Percentiles rank a stretch among this genome's conserved stretches.
Conservation (phyloP, 2,888 invertebrate genomes). For the Leptopterna dolabrata region DNA sequence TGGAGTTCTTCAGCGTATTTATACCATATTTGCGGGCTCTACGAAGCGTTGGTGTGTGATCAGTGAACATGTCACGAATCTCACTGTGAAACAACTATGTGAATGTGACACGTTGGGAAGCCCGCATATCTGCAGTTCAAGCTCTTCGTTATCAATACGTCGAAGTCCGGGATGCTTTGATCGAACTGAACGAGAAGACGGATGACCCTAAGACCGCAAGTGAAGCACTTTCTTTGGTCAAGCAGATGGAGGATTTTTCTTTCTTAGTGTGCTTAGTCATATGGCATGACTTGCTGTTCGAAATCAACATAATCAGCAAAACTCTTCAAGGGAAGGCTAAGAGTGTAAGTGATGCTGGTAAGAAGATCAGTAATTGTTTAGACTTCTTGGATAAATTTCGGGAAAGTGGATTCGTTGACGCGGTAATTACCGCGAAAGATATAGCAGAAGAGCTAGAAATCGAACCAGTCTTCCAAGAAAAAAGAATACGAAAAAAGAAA, state of each 20-base stretch:
- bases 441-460: no score
- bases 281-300: neutral
- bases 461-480: no score
- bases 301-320: constrained; percentile 21
- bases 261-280: neutral
- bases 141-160: neutral
- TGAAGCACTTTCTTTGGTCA: constrained; percentile 50
- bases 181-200: neutral
- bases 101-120: neutral
- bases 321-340: neutral
- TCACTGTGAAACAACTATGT: neutral
- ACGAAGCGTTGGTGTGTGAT: no score
- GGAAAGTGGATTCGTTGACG: no score
- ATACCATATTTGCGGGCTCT: neutral
- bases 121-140: neutral
- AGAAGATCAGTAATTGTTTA: constrained; percentile 12
- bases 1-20: neutral
- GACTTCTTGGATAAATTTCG: neutral
- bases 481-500: no score
- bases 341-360: constrained; percentile 10
- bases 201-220: constrained; percentile 57
- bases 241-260: no score
- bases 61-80: neutral
- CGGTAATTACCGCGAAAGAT: no score
- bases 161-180: neutral